Evolutionary conservation across 2,888 invertebrate genomes (phyloP), one percentile per base, ranked within the genome.

Genomic region (Elegia similella): DNA sequence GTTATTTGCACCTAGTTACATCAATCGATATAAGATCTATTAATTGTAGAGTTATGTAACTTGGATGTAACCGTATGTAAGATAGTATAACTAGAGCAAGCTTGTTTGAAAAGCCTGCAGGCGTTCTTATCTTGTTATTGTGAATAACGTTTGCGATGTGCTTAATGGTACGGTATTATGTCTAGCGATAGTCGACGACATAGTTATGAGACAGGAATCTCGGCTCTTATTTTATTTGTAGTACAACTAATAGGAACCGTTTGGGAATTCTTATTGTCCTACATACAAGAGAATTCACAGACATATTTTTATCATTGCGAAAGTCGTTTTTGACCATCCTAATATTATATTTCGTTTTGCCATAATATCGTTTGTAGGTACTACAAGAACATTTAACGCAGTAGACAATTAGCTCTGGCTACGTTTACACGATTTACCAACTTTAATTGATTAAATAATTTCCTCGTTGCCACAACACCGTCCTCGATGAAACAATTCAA

Each of bases 401-500:
- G 6, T 6, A 23, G 6, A 23, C 12, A 23, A 46, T 46, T 12
- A 0, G 6, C 23, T 17, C 7, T 29, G 46, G 3, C 55, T 52
- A 34, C 34, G 10, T 34, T 54, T 54, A 15, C 54, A 43, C 15
- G 1, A 16, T 55, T 55, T 30, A n/a, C 54, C 12, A 12, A 55
- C 15, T 43, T 0, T 8, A 34, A 54, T 13, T n/a, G 32, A 54
- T 43, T 13, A 34, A 44, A 46, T 56, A 53, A 59, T 63, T 67
- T 63, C 63, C 62, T 65, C 56, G 62, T 64, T 61, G 59, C 59
- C 63, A 60, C 60, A 67, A 64, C 52, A 60, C 62, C 59, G 67
- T 72, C 75, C 75, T 74, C 75, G 67, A 69, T 60, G 64, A 62
- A 70, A 73, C 68, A 72, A 73, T 73, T 62, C 66, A 66, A 70